Evolutionary conservation across 2,888 invertebrate genomes (phyloP).

Genomic region (Parnassius apollo): DNA sequence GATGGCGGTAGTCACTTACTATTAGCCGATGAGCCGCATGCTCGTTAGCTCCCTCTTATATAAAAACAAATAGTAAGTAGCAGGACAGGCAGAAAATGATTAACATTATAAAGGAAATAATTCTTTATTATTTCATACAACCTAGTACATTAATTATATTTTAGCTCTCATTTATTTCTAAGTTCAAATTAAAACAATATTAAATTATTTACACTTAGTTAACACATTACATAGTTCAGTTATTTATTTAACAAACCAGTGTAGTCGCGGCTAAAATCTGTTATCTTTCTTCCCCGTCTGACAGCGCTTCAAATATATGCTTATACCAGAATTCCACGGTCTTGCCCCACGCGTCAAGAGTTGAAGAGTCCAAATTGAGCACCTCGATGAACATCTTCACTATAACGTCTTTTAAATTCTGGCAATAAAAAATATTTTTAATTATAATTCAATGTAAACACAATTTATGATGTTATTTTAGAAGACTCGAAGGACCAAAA

Average conservation of each 20-base stretch:
- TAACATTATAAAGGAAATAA: too few relatives aligned
- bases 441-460: too few relatives aligned
- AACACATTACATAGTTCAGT: slow-evolving; percentile 15
- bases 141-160: too few relatives aligned
- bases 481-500: too few relatives aligned
- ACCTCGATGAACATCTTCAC: slow-evolving; percentile 73
- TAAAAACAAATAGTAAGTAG: too few relatives aligned
- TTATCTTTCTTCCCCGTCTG: slow-evolving; percentile 43
- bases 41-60: too few relatives aligned
- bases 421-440: slow-evolving; percentile 33
- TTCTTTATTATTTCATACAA: too few relatives aligned
- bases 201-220: slow-evolving; percentile 22
- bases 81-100: too few relatives aligned
- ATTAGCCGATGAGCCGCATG: too few relatives aligned
- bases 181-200: slow-evolving; percentile 14
- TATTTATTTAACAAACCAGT: slow-evolving; percentile 21
- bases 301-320: slow-evolving; percentile 63
- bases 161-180: not conserved
- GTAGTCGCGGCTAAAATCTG: slow-evolving; percentile 28
- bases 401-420: slow-evolving; percentile 69
- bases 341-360: slow-evolving; percentile 69
- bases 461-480: too few relatives aligned
- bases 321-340: slow-evolving; percentile 74
- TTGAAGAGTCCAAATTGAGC: slow-evolving; percentile 56
- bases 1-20: too few relatives aligned